Evolutionary conservation across 2,113 vertebrate genomes (phyloP).

Genomic region (Oxyruncus cristatus): DNA sequence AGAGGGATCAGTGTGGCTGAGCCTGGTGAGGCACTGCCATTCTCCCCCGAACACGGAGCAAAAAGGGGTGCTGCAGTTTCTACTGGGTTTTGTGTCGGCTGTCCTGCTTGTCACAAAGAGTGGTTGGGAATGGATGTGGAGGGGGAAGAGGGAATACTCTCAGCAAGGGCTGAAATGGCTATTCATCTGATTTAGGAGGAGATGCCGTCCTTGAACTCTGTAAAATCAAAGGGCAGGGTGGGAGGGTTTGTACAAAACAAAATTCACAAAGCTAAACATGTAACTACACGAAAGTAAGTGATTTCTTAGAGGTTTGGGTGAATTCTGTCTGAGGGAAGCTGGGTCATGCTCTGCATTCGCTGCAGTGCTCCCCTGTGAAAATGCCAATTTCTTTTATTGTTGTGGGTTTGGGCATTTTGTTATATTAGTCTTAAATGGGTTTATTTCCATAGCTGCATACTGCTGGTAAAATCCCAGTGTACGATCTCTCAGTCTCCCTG

Average conservation of each 20-base stretch:
- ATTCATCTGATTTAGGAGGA: not conserved
- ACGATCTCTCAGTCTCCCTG: not conserved
- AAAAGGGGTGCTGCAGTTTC: not conserved
- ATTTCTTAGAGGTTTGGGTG: not conserved
- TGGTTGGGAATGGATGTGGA: not conserved
- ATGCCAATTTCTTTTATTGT: not conserved
- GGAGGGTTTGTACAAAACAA: not conserved
- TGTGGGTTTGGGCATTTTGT: conserved; percentile 9
- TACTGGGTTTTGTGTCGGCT: not conserved
- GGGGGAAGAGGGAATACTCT: not conserved
- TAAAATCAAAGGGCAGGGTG: not conserved
- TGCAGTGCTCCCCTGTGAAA: not conserved
- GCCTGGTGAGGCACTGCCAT: rapidly evolving
- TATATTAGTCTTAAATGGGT: conserved; percentile 1
- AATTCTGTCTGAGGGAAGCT: not conserved
- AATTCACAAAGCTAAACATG: not conserved
- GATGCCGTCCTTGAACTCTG: not conserved
- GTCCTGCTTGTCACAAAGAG: not conserved
- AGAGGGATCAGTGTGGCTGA: no score
- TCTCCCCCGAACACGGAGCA: not conserved
- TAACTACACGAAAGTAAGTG: not conserved
- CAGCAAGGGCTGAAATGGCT: not conserved
- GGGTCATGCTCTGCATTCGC: not conserved
- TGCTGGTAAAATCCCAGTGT: conserved; percentile 12
- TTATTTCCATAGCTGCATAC: conserved; percentile 47